Evolutionary conservation across 2,888 invertebrate species (phyloP).

Genomic region (Eupithecia tripunctaria): DNA sequence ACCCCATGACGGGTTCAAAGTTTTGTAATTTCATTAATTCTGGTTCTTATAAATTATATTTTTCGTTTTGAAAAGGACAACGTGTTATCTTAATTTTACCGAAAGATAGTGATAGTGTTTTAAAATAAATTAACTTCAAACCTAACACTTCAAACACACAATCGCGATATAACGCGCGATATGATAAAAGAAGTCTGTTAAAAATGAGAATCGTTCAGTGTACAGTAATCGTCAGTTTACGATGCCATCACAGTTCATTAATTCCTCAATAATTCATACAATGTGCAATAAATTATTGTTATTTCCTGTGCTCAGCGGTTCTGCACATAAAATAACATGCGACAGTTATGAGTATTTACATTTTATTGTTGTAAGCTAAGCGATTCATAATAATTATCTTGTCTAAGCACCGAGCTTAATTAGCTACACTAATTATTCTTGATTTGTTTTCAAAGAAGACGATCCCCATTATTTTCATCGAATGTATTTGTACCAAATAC

Average conservation of each 20-base stretch:
- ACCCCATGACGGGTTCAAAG: no score
- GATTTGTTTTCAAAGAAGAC: not conserved
- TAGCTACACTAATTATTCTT: not conserved
- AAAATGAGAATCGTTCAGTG: not conserved
- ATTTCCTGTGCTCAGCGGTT: constrained; percentile 30
- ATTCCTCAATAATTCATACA: constrained; percentile 31
- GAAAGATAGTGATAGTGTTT: no score
- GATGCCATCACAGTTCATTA: constrained; percentile 17
- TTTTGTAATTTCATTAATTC: no score
- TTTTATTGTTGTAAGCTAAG: constrained; percentile 32
- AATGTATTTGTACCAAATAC: not conserved
- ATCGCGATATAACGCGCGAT: not conserved
- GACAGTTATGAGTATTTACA: constrained; percentile 34
- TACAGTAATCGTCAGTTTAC: constrained; percentile 14
- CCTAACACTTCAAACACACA: not conserved
- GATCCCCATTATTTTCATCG: not conserved
- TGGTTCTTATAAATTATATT: no score
- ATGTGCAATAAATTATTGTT: constrained; percentile 30
- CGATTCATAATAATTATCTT: constrained; percentile 25
- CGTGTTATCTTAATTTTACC: no score
- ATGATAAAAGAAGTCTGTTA: not conserved
- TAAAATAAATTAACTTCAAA: no score
- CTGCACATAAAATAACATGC: constrained; percentile 29
- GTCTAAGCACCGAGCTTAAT: not conserved
- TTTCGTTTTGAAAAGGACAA: no score